Percentiles rank a stretch among this genome's conserved stretches.
phyloP scores from a whole-genome alignment of 2,888 invertebrate species.

The Callosobruchus maculatus region DNA sequence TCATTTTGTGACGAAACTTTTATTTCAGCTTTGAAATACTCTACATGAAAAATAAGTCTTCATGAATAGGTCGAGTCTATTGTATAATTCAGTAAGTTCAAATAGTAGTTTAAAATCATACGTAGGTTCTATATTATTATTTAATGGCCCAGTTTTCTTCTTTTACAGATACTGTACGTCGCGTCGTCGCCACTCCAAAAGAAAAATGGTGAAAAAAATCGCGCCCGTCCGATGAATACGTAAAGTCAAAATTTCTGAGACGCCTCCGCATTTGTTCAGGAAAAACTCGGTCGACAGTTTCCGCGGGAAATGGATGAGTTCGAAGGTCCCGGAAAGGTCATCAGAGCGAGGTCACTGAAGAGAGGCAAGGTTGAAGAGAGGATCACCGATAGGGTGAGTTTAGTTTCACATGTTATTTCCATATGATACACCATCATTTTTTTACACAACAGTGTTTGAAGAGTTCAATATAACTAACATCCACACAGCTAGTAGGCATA shows the following conservation, averaged over 20 bases:
- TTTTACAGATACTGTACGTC: background rate
- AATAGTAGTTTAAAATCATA: too few species aligned
- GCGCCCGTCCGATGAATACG: background rate
- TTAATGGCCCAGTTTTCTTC: background rate
- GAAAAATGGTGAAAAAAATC: background rate
- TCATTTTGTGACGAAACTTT: too few species aligned
- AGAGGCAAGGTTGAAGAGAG: conserved; percentile 76
- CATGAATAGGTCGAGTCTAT: too few species aligned
- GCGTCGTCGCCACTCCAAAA: background rate
- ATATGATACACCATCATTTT: too few species aligned
- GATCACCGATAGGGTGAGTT: conserved; percentile 73
- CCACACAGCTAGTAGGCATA: too few species aligned
- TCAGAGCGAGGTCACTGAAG: conserved; percentile 74
- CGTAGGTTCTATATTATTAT: background rate
- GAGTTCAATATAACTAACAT: too few species aligned
- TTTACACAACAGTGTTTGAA: too few species aligned
- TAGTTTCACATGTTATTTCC: background rate
- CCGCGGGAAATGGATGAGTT: conserved; percentile 26
- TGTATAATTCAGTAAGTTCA: too few species aligned
- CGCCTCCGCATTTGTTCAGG: background rate
- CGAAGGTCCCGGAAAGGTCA: conserved; percentile 50
- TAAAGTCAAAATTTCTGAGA: background rate
- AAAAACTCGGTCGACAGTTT: background rate
- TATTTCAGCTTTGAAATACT: too few species aligned
- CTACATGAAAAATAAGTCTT: too few species aligned